Evolutionary conservation across 1,140 invertebrate genomes (phyloP).

Genomic region (Caenorhabditis brenneri): DNA sequence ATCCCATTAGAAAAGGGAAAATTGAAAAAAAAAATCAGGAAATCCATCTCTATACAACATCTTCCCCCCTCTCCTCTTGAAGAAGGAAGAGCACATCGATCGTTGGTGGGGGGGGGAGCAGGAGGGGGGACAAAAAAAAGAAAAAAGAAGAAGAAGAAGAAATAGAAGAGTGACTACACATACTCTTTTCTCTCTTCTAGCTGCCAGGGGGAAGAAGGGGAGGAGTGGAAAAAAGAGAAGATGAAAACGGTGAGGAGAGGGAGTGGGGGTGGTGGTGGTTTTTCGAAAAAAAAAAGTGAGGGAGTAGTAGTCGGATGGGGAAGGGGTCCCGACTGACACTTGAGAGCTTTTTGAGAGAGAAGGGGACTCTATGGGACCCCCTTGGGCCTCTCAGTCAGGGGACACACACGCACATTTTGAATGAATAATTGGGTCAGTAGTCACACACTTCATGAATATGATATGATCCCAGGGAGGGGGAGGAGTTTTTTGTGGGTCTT

Average conservation of each 20-base stretch:
- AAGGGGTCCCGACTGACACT: not conserved
- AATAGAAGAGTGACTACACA: no score
- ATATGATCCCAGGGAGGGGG: not conserved
- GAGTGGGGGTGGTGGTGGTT: not conserved
- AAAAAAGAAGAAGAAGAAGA: not conserved
- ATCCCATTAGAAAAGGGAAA: no score
- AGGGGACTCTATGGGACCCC: not conserved
- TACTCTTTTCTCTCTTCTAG: no score
- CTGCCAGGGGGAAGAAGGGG: no score
- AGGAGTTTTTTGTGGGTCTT: no score
- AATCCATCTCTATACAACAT: not conserved
- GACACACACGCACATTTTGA: not conserved
- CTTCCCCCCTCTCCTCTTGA: no score
- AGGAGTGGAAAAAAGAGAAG: not conserved
- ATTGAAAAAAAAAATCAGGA: not conserved
- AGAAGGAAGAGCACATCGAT: not conserved
- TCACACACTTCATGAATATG: no score
- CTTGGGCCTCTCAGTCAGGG: no score
- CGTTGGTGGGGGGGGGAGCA: no score
- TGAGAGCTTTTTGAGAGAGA: not conserved
- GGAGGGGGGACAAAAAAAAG: not conserved
- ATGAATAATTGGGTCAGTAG: not conserved
- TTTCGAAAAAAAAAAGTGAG: not conserved
- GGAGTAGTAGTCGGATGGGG: no score
- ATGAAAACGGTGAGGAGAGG: not conserved